Percentiles rank a stretch among this genome's conserved stretches.
phyloP scores from a whole-genome alignment of 1,140 invertebrate species.

The Drosophila kikkawai region DNA sequence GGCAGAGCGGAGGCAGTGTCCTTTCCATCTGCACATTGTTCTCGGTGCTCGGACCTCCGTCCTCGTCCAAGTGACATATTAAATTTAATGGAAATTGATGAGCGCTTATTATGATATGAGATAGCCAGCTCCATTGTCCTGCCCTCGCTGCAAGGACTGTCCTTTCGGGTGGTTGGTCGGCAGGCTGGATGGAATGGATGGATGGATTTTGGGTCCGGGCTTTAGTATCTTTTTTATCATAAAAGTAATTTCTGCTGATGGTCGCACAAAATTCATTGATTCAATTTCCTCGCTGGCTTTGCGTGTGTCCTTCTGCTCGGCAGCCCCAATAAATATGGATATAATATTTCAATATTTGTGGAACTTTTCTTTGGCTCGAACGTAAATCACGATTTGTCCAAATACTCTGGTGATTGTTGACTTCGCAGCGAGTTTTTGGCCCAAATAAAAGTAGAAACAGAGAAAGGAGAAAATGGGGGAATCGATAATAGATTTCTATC shows the following conservation, averaged over 20 bases:
- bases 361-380: constrained; percentile 41
- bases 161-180: constrained; percentile 20
- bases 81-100: constrained; percentile 84
- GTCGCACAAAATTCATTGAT: constrained; percentile 80
- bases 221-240: constrained; percentile 76
- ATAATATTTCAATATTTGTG: constrained; percentile 82
- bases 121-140: constrained; percentile 59
- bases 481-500: not conserved
- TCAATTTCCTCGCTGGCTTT: constrained; percentile 73
- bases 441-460: not conserved
- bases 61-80: constrained; percentile 72
- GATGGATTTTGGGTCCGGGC: constrained; percentile 34
- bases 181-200: constrained; percentile 24
- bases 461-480: not conserved
- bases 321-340: constrained; percentile 73
- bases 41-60: constrained; percentile 3
- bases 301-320: constrained; percentile 1
- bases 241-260: constrained; percentile 81
- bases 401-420: constrained; percentile 26
- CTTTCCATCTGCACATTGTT: constrained; percentile 20
- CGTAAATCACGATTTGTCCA: constrained; percentile 67
- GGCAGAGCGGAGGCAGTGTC: constrained; percentile 18
- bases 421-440: not conserved
- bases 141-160: constrained; percentile 10
- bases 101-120: constrained; percentile 83